phyloP scores from a whole-genome alignment of 2,888 invertebrate species.

The Eudasyphora cyanicolor region DNA sequence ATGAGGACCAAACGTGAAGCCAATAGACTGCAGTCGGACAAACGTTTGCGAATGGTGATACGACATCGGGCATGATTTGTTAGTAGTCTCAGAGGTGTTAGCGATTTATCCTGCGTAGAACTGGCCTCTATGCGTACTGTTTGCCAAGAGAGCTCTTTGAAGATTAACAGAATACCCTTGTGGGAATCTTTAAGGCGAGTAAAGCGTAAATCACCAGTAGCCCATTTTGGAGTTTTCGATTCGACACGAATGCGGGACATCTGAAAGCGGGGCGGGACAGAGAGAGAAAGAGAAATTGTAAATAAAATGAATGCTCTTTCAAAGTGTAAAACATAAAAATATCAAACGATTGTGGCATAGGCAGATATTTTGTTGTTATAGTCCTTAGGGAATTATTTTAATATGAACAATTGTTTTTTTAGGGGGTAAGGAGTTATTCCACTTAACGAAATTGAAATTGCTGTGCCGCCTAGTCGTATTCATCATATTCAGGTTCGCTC shows the following conservation, averaged over 20 bases:
- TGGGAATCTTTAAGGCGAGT: conserved; percentile 95
- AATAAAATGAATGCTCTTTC: neutral
- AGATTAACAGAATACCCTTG: conserved; percentile 94
- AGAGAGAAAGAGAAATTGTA: neutral
- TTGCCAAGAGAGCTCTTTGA: conserved; percentile 99
- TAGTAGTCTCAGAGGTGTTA: conserved; percentile 94
- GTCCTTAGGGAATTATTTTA: too few relatives aligned
- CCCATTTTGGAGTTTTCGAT: conserved; percentile 96
- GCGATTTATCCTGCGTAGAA: conserved; percentile 87
- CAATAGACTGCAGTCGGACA: conserved; percentile 95
- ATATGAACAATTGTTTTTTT: too few relatives aligned
- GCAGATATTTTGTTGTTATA: too few relatives aligned
- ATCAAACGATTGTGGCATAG: too few relatives aligned
- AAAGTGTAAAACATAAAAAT: too few relatives aligned
- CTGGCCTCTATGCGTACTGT: conserved; percentile 96
- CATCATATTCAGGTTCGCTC: neutral
- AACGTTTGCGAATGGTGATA: conserved; percentile 96
- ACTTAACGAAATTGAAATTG: too few relatives aligned
- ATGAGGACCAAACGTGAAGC: conserved; percentile 95
- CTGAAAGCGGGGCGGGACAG: conserved; percentile 80
- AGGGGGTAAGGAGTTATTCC: too few relatives aligned
- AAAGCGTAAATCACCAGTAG: conserved; percentile 91
- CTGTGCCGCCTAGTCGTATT: too few relatives aligned
- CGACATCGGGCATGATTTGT: conserved; percentile 97
- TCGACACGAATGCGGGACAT: conserved; percentile 95